Evolutionary conservation across 2,113 vertebrate species (phyloP).

Genomic region (crab-eating macaque (Macaca fascicularis)): DNA sequence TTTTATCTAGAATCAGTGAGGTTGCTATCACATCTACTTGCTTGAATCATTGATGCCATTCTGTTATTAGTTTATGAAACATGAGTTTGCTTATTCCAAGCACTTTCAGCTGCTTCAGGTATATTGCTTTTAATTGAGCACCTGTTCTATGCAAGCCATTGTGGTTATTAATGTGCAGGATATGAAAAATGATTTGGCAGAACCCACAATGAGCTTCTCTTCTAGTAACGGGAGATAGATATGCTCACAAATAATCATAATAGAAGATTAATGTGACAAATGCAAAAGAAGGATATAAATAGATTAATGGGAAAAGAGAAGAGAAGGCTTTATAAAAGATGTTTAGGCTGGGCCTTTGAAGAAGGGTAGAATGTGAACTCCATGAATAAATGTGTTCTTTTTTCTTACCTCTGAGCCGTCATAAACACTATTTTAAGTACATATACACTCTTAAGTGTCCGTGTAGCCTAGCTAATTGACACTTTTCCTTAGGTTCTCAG

Average conservation of each 20-base stretch:
- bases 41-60: neutral
- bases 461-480: neutral
- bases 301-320: neutral
- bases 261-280: neutral
- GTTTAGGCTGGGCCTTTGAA: neutral
- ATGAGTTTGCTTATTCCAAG: neutral
- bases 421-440: neutral
- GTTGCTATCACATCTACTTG: neutral
- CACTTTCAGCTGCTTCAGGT: neutral
- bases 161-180: neutral
- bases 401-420: neutral
- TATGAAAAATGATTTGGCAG: constrained; percentile 18
- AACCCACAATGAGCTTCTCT: neutral
- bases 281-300: neutral
- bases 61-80: neutral
- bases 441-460: neutral
- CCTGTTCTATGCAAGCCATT: neutral
- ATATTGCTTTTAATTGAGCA: constrained; percentile 37
- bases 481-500: neutral
- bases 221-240: neutral
- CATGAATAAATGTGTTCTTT: neutral
- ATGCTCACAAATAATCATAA: neutral
- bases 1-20: neutral
- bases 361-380: neutral
- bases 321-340: neutral